Evolutionary conservation across 1,140 invertebrate species (phyloP), one percentile per base, ranked within the genome.

Genomic region (Dinoponera quadriceps): DNA sequence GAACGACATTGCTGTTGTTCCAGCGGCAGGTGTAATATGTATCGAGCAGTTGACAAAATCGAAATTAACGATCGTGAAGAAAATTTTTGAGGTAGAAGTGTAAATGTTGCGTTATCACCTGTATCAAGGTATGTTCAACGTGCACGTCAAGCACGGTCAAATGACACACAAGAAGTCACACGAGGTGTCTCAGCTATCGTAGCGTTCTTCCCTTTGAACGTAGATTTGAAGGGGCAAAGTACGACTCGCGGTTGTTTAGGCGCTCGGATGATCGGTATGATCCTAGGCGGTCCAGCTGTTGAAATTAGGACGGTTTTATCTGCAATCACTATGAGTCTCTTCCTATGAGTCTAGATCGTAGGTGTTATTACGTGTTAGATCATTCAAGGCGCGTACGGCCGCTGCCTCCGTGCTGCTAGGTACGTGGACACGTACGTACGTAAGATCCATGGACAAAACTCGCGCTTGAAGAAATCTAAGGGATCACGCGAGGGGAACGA

Each of bases 381-480:
- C 54, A 62, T 63, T 86, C 82, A 55, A 65, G 71, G 68, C 33
- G 57, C 65, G 82, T 84, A 86, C 57, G 74, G 86, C 78, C 86
- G 66, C 75, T 86, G 74, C 63, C 62, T 71, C 68, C 69, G 77
- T 87, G 83, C 83, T 69, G 65, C 33, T 80, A 80, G 33, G 38
- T 80, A 73, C 86, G 66, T 74, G 78, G 69, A 82, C 78, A 82
- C 29, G 44, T 86, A 87, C 78, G 85, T 87, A 87, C 86, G 82
- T 87, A 86, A 82, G 13, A 49, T 49, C 27, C 44, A 33, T 62
- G 44, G 83, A 55, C 54, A 77, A 60, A 77, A 27, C 54, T 5
- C 65, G 60, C 71, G 38, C 25, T 51, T 62, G 33, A 22, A n/a
- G 44, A 62, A 60, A 80, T 66, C 33, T 55, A 57, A 9, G 51